Percentiles rank a stretch among this genome's conserved stretches.
Conservation (phyloP, 2,113 vertebrate genomes). For the Speoplatyrhinus poulsoni region DNA sequence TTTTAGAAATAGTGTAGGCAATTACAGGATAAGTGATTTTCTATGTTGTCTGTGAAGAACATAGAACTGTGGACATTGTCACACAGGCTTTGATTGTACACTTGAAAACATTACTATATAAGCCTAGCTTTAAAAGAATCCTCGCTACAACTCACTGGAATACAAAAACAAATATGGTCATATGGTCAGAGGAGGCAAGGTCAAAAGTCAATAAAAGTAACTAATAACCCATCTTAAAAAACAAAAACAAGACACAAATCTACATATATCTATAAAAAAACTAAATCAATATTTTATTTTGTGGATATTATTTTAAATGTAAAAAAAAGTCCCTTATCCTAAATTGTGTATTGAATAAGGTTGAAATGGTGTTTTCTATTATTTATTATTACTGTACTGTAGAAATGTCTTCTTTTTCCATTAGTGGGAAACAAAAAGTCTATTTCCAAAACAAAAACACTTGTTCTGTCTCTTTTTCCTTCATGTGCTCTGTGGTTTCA, state of each 20-base stretch:
- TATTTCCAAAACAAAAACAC: constrained; percentile 65
- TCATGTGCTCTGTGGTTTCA: constrained; percentile 61
- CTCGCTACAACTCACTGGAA: constrained; percentile 54
- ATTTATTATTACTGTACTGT: constrained; percentile 65
- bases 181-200: constrained; percentile 49
- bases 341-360: constrained; percentile 81
- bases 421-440: constrained; percentile 67
- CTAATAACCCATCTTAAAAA: constrained; percentile 37
- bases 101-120: constrained; percentile 51
- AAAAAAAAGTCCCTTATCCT: constrained; percentile 76
- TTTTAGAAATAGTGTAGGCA: constrained; percentile 24
- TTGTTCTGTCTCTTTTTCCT: constrained; percentile 59
- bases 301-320: constrained; percentile 77
- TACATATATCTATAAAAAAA: constrained; percentile 84
- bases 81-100: constrained; percentile 66
- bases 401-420: constrained; percentile 66
- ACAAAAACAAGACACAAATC: constrained; percentile 84
- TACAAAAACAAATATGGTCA: constrained; percentile 38
- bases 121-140: constrained; percentile 7
- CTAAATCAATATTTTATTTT: constrained; percentile 83
- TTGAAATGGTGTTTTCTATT: constrained; percentile 72
- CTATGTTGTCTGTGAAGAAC: constrained; percentile 32
- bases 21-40: constrained; percentile 53
- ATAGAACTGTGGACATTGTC: constrained; percentile 49
- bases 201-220: constrained; percentile 35